A percentile compares a stretch with the other conserved stretches of the same genome.
phyloP scores from a whole-genome alignment of 2,797 vertebrate genomes.

The Aratinga solstitialis region DNA sequence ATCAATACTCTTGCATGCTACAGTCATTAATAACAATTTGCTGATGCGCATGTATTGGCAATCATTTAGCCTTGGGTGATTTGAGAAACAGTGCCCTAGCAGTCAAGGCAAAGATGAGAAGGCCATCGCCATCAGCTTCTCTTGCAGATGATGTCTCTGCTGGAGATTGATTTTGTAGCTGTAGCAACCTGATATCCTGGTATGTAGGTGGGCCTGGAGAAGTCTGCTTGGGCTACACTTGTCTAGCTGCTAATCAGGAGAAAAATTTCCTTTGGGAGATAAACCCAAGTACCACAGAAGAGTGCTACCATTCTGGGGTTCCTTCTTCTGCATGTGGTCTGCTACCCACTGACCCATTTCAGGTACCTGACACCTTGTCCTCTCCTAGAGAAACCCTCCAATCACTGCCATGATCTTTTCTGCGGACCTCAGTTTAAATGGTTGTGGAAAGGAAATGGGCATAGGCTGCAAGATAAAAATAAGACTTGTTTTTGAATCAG shows the following conservation, averaged over 20 bases:
- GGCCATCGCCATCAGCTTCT: accelerated
- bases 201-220: background rate
- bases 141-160: background rate
- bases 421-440: background rate
- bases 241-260: background rate
- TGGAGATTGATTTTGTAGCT: background rate
- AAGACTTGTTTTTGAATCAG: background rate
- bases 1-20: background rate
- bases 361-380: background rate
- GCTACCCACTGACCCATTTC: background rate
- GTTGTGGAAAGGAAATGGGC: accelerated
- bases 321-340: background rate
- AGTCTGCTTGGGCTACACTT: accelerated
- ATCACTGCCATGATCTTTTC: background rate
- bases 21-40: background rate
- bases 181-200: background rate
- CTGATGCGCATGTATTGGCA: background rate
- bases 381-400: background rate
- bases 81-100: background rate
- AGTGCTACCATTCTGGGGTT: background rate
- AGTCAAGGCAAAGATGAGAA: background rate
- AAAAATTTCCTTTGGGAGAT: background rate
- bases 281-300: accelerated
- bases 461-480: background rate
- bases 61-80: background rate